These are phyloP conservation scores for Tinea trinotella DNA, from an alignment of 2,888 invertebrate species.

Conservation along the genomic window DNA sequence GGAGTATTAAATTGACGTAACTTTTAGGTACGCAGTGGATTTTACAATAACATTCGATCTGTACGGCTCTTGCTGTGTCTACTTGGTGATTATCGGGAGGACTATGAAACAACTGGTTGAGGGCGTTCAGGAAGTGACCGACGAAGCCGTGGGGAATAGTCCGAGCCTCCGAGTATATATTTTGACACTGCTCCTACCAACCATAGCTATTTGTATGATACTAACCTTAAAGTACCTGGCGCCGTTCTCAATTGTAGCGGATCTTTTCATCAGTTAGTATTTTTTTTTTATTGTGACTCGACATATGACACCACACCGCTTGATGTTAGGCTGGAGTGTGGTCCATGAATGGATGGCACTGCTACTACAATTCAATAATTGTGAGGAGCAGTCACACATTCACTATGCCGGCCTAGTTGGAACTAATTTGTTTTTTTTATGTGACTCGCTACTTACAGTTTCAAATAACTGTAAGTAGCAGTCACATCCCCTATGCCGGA, in stretches of 20 bases:
- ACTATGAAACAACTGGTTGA: constrained; percentile 37
- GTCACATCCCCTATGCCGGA: no score
- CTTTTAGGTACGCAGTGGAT: constrained; percentile 33
- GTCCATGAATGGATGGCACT: no score
- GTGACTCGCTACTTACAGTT: no score
- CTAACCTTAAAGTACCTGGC: constrained; percentile 38
- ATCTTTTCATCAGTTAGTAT: constrained; percentile 35
- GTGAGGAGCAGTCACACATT: no score
- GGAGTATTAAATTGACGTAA: no score
- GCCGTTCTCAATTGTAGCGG: constrained; percentile 40
- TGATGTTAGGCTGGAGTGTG: no score
- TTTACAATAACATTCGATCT: constrained; percentile 31
- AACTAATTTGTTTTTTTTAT: no score
- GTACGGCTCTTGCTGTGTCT: constrained; percentile 37
- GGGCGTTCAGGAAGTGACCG: constrained; percentile 22
- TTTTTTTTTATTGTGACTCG: no score
- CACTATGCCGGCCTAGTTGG: no score
- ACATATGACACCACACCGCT: no score
- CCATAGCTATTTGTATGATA: constrained; percentile 37
- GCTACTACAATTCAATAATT: no score
- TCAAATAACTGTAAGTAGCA: no score
- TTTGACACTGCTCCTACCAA: constrained; percentile 32
- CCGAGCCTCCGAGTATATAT: constrained; percentile 30
- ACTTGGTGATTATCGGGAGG: constrained; percentile 33
- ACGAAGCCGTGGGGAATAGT: constrained; percentile 23